Conservation (phyloP, 2,888 invertebrate species). For the Agonopterix arenella region DNA sequence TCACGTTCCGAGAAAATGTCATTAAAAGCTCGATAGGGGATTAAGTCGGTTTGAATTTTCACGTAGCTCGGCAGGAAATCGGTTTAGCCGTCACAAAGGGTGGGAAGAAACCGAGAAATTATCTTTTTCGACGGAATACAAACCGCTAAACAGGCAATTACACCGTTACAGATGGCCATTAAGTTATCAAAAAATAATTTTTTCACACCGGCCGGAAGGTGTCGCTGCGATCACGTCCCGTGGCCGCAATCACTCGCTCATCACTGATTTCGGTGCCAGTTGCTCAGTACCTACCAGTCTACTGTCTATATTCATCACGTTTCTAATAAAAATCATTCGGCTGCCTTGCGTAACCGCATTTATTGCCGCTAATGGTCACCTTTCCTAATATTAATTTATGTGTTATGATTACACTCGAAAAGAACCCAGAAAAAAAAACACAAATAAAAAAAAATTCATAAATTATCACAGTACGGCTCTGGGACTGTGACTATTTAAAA, state of each 20-base stretch:
- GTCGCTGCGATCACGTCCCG: conserved; percentile 59
- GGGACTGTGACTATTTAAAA: too few relatives aligned
- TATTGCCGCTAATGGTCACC: conserved; percentile 61
- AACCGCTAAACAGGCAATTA: conserved; percentile 74
- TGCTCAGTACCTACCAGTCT: conserved; percentile 2
- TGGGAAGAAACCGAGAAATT: conserved; percentile 72
- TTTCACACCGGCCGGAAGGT: conserved; percentile 72
- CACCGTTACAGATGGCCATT: conserved; percentile 69
- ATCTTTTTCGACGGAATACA: conserved; percentile 60
- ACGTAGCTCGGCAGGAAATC: conserved; percentile 72
- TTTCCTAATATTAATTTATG: conserved; percentile 58
- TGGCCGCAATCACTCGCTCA: conserved; percentile 46
- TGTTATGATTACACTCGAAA: background rate
- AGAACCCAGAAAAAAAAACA: too few relatives aligned
- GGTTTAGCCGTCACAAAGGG: conserved; percentile 68
- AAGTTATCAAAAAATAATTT: conserved; percentile 71
- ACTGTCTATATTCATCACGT: conserved; percentile 48
- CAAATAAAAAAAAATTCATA: too few relatives aligned
- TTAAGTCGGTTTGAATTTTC: conserved; percentile 69
- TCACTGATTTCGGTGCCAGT: conserved; percentile 50
- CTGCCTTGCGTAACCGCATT: conserved; percentile 69
- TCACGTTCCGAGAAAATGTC: conserved; percentile 64
- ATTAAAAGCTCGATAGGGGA: conserved; percentile 72
- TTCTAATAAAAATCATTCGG: conserved; percentile 66
- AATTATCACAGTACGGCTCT: too few relatives aligned